Evolutionary conservation across 2,113 vertebrate species (phyloP).

Genomic region (Piaya cayana): DNA sequence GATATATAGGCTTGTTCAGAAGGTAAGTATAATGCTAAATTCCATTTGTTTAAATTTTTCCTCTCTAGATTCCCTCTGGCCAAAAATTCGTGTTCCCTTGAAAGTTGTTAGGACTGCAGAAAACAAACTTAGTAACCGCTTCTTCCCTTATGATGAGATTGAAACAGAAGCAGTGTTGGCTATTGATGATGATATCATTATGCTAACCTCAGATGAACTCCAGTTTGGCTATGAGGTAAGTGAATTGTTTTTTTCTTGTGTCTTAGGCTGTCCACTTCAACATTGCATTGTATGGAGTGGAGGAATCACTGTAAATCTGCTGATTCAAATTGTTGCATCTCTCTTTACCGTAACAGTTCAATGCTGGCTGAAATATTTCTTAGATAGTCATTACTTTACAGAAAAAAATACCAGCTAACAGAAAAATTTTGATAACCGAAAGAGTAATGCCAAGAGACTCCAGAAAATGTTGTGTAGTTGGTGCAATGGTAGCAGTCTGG

Average conservation of each 20-base stretch:
- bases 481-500: not conserved
- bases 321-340: not conserved
- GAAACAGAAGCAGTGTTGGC: conserved; percentile 95
- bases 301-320: not conserved
- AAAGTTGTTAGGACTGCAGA: conserved; percentile 95
- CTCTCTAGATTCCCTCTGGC: conserved; percentile 89
- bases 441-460: not conserved
- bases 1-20: not conserved
- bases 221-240: conserved; percentile 98
- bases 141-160: conserved; percentile 97
- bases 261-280: not conserved
- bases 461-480: not conserved
- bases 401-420: not conserved
- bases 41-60: not conserved
- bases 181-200: conserved; percentile 98
- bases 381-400: not conserved
- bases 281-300: not conserved
- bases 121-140: conserved; percentile 98
- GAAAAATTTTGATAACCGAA: not conserved
- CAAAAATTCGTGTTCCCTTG: conserved; percentile 92
- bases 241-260: not conserved
- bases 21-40: not conserved
- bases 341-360: not conserved
- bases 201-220: conserved; percentile 96
- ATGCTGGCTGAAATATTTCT: not conserved